These are phyloP conservation scores for Xerus inauris DNA, from an alignment of 2,113 vertebrate genomes.

Conservation along the genomic window DNA sequence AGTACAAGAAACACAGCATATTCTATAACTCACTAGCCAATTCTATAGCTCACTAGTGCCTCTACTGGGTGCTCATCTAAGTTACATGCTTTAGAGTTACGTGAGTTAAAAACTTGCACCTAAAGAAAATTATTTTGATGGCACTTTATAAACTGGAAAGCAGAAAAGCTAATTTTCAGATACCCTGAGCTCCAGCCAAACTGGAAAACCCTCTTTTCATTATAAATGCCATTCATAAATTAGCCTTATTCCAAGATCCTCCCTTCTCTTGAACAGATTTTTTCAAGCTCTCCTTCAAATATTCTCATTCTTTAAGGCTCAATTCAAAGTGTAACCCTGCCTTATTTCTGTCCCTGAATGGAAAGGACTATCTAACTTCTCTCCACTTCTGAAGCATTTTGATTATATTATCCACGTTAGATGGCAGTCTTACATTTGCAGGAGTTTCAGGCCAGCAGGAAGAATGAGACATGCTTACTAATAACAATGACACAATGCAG, in stretches of 20 bases:
- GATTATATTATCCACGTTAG: not conserved
- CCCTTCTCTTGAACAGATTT: not conserved
- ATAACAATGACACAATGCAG: not conserved
- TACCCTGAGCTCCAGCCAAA: not conserved
- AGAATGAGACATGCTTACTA: not conserved
- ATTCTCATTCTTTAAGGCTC: not conserved
- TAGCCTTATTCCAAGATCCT: not conserved
- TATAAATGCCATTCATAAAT: not conserved
- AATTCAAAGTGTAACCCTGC: not conserved
- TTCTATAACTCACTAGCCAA: not conserved
- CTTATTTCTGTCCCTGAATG: not conserved
- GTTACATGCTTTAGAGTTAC: not conserved
- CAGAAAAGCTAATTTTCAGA: not conserved
- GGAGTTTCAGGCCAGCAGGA: not conserved
- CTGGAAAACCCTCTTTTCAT: not conserved
- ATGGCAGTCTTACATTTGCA: not conserved
- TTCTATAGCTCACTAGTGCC: not conserved
- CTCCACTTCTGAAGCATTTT: not conserved
- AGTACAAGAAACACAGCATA: not conserved
- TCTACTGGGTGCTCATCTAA: not conserved
- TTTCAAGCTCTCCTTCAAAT: not conserved
- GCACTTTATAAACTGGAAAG: not conserved
- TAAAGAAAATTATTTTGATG: constrained; percentile 10
- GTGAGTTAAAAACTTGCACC: not conserved
- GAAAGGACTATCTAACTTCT: not conserved